phyloP scores from a whole-genome alignment of 2,888 invertebrate species.

The Leistus spinibarbis region DNA sequence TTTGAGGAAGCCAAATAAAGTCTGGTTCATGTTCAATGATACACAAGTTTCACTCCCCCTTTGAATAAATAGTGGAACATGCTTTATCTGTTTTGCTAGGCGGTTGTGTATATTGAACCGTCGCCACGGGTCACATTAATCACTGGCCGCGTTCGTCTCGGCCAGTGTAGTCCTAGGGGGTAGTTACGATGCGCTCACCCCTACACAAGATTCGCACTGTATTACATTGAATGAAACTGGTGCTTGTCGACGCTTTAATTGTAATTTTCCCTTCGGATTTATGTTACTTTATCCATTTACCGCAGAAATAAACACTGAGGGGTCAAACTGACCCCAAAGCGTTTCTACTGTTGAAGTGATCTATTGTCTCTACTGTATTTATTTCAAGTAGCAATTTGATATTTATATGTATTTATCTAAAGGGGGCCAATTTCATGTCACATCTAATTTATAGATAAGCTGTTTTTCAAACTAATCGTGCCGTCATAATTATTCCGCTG shows the following conservation, averaged over 20 bases:
- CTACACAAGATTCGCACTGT: not conserved
- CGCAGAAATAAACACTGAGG: not conserved
- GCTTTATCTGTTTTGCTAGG: not conserved
- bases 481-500: not conserved
- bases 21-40: not conserved
- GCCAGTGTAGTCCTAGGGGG: not conserved
- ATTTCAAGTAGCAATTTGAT: not conserved
- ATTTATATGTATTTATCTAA: not conserved
- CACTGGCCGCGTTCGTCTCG: constrained; percentile 1
- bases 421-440: not conserved
- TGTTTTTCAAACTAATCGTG: not conserved
- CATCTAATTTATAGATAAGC: not conserved
- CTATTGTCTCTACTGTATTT: not conserved
- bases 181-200: not conserved
- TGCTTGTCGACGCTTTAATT: not conserved
- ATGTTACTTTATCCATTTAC: not conserved
- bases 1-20: not conserved
- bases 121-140: constrained; percentile 6
- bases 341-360: not conserved
- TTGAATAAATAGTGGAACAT: not conserved
- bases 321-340: not conserved
- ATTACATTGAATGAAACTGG: not conserved
- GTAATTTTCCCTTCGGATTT: not conserved
- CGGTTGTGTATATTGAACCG: constrained; percentile 6
- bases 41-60: not conserved